These are phyloP conservation scores for Epsilonema sp. DNA, from an alignment of 2,888 invertebrate genomes.

Conservation along the genomic window DNA sequence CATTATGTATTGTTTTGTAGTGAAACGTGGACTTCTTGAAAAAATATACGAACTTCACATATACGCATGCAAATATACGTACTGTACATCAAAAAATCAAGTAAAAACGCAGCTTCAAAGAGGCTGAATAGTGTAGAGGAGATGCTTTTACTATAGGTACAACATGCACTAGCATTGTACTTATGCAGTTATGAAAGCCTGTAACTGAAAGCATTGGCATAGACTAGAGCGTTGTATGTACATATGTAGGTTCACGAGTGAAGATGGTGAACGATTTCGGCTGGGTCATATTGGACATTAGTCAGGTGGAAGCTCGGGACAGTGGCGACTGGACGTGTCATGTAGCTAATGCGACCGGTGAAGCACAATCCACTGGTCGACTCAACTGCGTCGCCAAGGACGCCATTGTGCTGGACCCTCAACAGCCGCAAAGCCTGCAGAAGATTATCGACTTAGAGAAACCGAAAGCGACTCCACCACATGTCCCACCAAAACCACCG, in stretches of 20 bases:
- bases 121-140: no score
- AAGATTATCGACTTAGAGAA: conserved; percentile 37
- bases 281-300: conserved; percentile 75
- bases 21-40: no score
- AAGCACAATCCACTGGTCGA: conserved; percentile 51
- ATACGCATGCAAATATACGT: no score
- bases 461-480: conserved; percentile 15
- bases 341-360: conserved; percentile 74
- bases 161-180: no score
- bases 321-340: conserved; percentile 76
- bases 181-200: no score
- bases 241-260: conserved; percentile 80
- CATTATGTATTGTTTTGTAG: no score
- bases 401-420: conserved; percentile 63
- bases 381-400: conserved; percentile 17
- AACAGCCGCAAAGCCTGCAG: conserved; percentile 73
- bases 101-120: no score
- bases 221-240: no score
- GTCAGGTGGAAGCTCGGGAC: conserved; percentile 44
- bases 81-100: no score
- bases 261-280: conserved; percentile 83
- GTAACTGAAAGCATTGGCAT: no score
- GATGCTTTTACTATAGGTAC: no score
- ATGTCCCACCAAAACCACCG: conserved; percentile 11
- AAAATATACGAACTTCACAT: no score